Evolutionary conservation across 2,888 invertebrate genomes (phyloP).

Genomic region (Arctia plantaginis): DNA sequence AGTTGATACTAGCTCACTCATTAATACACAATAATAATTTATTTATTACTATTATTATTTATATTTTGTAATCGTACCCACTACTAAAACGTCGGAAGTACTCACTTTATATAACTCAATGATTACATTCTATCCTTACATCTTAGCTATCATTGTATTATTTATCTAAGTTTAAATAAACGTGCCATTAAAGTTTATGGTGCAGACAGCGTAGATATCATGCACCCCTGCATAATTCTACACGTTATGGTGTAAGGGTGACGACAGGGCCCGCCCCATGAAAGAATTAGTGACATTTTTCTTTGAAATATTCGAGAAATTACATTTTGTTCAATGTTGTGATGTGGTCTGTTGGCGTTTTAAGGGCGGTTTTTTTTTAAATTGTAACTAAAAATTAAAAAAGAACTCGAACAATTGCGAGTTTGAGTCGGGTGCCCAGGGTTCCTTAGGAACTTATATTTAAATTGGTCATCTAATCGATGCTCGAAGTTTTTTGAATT

Average conservation of each 20-base stretch:
- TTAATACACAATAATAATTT: neutral
- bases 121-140: neutral
- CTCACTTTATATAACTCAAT: neutral
- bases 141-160: slow-evolving; percentile 29
- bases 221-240: slow-evolving; percentile 58
- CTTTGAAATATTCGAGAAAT: slow-evolving; percentile 12
- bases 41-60: neutral
- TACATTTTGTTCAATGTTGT: slow-evolving; percentile 6
- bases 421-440: too few species aligned
- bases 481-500: too few species aligned
- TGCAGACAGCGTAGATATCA: slow-evolving; percentile 69
- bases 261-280: slow-evolving; percentile 56
- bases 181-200: slow-evolving; percentile 75
- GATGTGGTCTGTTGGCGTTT: neutral
- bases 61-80: neutral
- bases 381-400: neutral
- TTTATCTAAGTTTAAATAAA: slow-evolving; percentile 67
- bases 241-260: slow-evolving; percentile 57
- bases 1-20: too few species aligned
- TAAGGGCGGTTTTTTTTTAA: neutral
- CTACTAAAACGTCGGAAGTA: neutral
- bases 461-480: too few species aligned
- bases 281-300: slow-evolving; percentile 61
- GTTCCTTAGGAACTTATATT: neutral
- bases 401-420: neutral